Percentiles rank a stretch among this genome's conserved stretches.
phyloP scores from a whole-genome alignment of 2,113 vertebrate genomes.

The Pavo muticus region DNA sequence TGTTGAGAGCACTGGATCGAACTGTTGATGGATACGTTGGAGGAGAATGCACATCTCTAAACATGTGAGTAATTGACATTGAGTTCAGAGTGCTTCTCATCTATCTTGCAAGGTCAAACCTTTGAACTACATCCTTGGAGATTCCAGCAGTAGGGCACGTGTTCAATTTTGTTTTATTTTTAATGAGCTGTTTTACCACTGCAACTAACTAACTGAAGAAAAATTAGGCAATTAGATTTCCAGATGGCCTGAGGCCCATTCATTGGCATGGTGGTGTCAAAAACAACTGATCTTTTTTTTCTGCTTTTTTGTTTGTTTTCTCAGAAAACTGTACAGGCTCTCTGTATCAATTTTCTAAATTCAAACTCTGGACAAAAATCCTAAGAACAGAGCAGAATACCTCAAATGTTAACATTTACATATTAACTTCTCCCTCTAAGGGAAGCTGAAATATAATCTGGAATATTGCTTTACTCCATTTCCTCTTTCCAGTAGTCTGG shows the following conservation, averaged over 20 bases:
- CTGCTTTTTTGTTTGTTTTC: background rate
- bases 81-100: background rate
- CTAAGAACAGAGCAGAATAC: background rate
- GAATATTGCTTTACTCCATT: background rate
- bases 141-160: background rate
- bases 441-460: background rate
- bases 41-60: background rate
- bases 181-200: background rate
- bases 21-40: background rate
- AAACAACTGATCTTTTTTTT: background rate
- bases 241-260: background rate
- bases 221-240: background rate
- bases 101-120: background rate
- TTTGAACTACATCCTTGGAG: background rate
- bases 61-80: background rate
- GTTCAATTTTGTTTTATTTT: background rate
- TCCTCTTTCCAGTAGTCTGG: background rate
- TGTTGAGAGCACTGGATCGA: background rate
- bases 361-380: background rate
- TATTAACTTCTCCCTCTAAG: background rate
- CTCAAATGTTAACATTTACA: background rate
- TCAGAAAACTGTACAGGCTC: background rate
- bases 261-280: background rate
- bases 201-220: slow-evolving; percentile 2
- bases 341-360: background rate